These are phyloP conservation scores for Drosophila neocordata DNA, from an alignment of 1,140 invertebrate species.

Conservation along the genomic window DNA sequence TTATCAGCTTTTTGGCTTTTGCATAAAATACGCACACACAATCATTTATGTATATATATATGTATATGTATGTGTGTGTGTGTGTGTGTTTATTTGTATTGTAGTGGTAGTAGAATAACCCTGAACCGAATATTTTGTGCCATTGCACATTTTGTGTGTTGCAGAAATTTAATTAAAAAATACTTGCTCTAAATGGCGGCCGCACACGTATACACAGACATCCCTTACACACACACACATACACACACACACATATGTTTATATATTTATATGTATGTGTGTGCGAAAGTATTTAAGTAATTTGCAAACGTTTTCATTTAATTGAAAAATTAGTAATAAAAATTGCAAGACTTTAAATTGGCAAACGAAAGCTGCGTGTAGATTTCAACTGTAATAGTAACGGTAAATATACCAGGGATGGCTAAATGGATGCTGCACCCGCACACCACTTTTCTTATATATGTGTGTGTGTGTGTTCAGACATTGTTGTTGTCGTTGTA, in stretches of 20 bases:
- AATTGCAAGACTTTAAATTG: conserved; percentile 26
- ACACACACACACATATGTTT: neutral
- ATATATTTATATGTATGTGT: conserved; percentile 5
- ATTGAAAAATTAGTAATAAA: conserved; percentile 75
- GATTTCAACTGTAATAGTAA: conserved; percentile 1
- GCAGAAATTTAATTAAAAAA: conserved; percentile 76
- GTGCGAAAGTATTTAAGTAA: conserved; percentile 65
- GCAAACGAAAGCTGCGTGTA: conserved; percentile 10
- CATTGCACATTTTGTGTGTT: conserved; percentile 32
- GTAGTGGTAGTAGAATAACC: neutral
- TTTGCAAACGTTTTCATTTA: conserved; percentile 67
- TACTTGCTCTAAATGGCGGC: conserved; percentile 67
- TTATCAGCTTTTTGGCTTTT: conserved; percentile 7
- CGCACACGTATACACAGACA: conserved; percentile 27
- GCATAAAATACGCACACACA: conserved; percentile 4
- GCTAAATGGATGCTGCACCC: neutral
- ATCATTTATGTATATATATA: neutral
- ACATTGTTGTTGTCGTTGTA: conserved; percentile 14
- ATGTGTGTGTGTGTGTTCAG: no score
- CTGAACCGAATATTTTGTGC: conserved; percentile 30
- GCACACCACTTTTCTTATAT: neutral
- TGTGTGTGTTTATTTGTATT: conserved; percentile 8
- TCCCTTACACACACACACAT: conserved; percentile 22
- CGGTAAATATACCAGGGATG: conserved; percentile 3
- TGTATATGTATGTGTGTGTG: conserved; percentile 3